Conservation (phyloP, 2,888 invertebrate genomes). For the Altica lythri region DNA sequence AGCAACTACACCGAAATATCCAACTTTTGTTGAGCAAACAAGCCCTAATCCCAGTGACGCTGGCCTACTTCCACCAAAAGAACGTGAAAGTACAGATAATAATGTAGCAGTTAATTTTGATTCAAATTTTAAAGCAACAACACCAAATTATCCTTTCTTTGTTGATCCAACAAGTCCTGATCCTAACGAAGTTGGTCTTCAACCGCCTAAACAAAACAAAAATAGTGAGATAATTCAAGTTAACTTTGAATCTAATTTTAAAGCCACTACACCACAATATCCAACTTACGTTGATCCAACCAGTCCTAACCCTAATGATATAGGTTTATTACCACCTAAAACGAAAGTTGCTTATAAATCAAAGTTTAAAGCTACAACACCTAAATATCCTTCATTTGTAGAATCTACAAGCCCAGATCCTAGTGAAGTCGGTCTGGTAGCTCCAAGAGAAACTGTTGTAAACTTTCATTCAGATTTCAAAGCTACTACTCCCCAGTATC, state of each 20-base stretch:
- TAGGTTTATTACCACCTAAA: constrained; percentile 42
- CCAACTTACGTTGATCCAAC: constrained; percentile 37
- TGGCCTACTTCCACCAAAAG: constrained; percentile 43
- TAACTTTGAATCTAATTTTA: constrained; percentile 41
- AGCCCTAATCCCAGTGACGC: constrained; percentile 41
- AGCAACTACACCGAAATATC: constrained; percentile 48
- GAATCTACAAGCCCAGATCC: constrained; percentile 45
- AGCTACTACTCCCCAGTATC: constrained; percentile 44
- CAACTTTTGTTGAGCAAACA: constrained; percentile 44
- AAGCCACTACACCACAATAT: constrained; percentile 46
- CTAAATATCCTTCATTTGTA: constrained; percentile 45
- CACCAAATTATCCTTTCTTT: constrained; percentile 33
- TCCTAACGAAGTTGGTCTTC: constrained; percentile 41
- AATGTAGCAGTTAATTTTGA: constrained; percentile 35
- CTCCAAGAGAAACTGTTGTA: constrained; percentile 38
- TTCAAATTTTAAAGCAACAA: constrained; percentile 37
- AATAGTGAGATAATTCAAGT: constrained; percentile 7
- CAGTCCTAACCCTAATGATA: constrained; percentile 35
- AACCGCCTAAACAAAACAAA: constrained; percentile 36
- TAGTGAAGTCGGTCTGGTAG: constrained; percentile 41
- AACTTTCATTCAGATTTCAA: constrained; percentile 42
- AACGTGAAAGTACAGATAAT: neutral
- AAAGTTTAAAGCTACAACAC: constrained; percentile 46
- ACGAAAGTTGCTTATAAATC: constrained; percentile 40
- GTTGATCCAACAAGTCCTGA: constrained; percentile 45